Percentiles rank a stretch among this genome's conserved stretches.
Conservation (phyloP, 2,113 vertebrate genomes). For the Xenus cinereus region DNA sequence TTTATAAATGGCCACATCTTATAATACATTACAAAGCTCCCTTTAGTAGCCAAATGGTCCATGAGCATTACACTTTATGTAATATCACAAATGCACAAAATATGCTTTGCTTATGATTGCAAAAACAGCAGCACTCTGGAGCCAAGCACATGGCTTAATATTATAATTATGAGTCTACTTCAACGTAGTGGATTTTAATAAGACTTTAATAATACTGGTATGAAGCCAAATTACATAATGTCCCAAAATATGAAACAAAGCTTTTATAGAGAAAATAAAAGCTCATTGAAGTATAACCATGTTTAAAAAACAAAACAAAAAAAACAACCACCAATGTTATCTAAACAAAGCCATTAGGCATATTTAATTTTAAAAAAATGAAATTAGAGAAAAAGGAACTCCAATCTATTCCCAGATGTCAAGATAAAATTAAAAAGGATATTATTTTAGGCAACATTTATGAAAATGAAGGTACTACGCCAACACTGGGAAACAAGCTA, state of each 20-base stretch:
- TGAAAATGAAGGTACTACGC: not conserved
- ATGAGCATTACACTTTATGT: not conserved
- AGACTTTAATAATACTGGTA: conserved; percentile 72
- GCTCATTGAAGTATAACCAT: conserved; percentile 37
- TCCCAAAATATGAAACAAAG: conserved; percentile 54
- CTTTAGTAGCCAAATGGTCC: not conserved
- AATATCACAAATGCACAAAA: conserved; percentile 52
- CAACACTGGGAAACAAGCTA: conserved; percentile 29
- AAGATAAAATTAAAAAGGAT: conserved; percentile 56
- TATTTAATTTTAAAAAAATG: conserved; percentile 60
- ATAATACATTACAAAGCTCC: not conserved
- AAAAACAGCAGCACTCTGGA: conserved; percentile 29
- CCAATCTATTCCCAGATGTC: conserved; percentile 3
- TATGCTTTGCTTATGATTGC: conserved; percentile 35
- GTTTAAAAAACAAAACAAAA: not conserved
- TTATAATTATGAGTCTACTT: conserved; percentile 61
- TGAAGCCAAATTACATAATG: conserved; percentile 68
- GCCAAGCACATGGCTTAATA: conserved; percentile 37
- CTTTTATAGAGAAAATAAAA: conserved; percentile 67
- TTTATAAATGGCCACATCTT: conserved; percentile 9
- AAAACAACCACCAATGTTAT: conserved; percentile 19
- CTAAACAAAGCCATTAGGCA: conserved; percentile 41
- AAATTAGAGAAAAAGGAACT: conserved; percentile 53
- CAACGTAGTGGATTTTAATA: conserved; percentile 66
- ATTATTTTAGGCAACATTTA: conserved; percentile 29